Conservation (phyloP, 2,888 invertebrate species). For the Perdita meconis region DNA sequence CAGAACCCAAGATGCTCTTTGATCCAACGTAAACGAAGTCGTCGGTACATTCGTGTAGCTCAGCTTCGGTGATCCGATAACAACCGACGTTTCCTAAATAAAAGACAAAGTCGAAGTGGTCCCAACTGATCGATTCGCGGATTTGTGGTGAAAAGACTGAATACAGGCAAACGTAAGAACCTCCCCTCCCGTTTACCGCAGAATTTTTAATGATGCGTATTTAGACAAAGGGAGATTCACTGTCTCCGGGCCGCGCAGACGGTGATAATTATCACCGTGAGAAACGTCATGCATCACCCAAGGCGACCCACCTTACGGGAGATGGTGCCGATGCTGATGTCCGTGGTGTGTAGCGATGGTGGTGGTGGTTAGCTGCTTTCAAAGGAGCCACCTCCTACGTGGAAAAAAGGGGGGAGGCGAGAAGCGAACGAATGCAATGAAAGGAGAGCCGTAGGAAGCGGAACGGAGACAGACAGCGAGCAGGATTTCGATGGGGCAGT, state of each 20-base stretch:
- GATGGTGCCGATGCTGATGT: slow-evolving; percentile 60
- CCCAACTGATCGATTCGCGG: background rate
- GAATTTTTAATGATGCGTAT: slow-evolving; percentile 41
- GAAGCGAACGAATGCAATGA: slow-evolving; percentile 22
- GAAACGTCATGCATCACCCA: slow-evolving; percentile 75
- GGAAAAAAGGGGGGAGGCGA: slow-evolving; percentile 43
- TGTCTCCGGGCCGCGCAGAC: slow-evolving; percentile 27
- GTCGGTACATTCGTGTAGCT: no score
- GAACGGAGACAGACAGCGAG: slow-evolving; percentile 36
- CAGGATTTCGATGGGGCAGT: slow-evolving; percentile 47
- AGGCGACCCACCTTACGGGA: slow-evolving; percentile 68
- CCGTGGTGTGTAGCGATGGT: slow-evolving; percentile 23
- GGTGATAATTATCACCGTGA: slow-evolving; percentile 80
- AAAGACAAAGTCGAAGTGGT: no score
- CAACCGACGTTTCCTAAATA: no score
- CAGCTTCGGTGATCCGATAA: no score
- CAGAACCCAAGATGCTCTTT: no score
- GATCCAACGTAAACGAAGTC: no score
- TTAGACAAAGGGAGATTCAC: slow-evolving; percentile 27
- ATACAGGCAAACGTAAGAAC: background rate
- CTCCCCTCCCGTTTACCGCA: background rate
- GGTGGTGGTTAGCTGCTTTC: slow-evolving; percentile 61
- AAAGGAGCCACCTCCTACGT: slow-evolving; percentile 63
- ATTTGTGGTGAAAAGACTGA: background rate
- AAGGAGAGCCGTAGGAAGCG: slow-evolving; percentile 9